These are phyloP conservation scores for Brachionus rubens DNA, from an alignment of 1,140 invertebrate genomes.

Conservation along the genomic window DNA sequence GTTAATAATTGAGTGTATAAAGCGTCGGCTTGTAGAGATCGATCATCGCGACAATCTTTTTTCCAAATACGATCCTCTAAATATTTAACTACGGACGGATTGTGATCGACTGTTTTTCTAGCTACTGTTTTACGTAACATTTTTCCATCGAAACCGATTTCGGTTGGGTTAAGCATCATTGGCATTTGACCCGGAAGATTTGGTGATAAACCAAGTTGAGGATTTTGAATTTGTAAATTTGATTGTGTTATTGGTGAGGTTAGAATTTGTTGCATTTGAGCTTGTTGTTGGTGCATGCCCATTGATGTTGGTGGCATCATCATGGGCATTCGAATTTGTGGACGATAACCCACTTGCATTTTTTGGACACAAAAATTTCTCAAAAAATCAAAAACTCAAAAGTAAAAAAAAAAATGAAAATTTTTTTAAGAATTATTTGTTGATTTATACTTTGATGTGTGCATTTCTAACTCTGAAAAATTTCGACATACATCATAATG, in stretches of 20 bases:
- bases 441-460: too few species aligned
- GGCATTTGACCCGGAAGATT: neutral
- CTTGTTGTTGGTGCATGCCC: neutral
- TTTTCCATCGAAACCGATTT: constrained; percentile 84
- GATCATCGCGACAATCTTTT: neutral
- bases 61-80: constrained; percentile 61
- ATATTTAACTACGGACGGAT: constrained; percentile 86
- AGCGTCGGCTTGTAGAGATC: constrained; percentile 42
- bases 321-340: constrained; percentile 23
- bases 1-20: constrained; percentile 62
- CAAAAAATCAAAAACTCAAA: too few species aligned
- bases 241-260: neutral
- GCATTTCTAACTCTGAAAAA: too few species aligned
- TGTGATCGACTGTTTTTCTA: constrained; percentile 96
- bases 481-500: too few species aligned
- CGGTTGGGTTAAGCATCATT: constrained; percentile 1
- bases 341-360: constrained; percentile 40
- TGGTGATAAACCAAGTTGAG: neutral
- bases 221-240: too few species aligned
- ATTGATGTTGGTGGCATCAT: neutral
- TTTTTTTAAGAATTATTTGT: too few species aligned
- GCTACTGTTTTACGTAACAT: constrained; percentile 89
- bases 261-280: too few species aligned
- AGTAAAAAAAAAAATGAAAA: too few species aligned
- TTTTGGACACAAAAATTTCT: too few species aligned